Percentiles rank a stretch among this genome's conserved stretches.
Conservation (phyloP, 2,113 vertebrate genomes). For the Epinephelus fuscoguttatus region DNA sequence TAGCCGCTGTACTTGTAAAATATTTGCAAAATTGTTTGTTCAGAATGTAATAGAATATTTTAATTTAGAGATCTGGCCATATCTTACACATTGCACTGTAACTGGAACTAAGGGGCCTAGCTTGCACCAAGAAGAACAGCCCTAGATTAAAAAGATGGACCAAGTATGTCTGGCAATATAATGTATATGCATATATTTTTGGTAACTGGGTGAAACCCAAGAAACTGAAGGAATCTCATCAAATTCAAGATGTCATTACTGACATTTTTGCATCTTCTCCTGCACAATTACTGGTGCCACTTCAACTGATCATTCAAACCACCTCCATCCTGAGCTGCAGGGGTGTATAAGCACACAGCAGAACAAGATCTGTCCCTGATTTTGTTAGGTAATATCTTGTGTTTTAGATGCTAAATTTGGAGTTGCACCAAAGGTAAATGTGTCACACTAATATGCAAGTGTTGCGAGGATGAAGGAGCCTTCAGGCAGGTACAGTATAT, state of each 20-base stretch:
- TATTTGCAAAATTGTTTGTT: too few species aligned
- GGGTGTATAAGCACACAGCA: too few species aligned
- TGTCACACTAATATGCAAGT: slow-evolving; percentile 30
- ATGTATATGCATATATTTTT: neutral
- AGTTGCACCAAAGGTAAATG: slow-evolving; percentile 21
- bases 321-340: slow-evolving; percentile 7
- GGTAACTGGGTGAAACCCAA: neutral
- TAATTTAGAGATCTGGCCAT: too few species aligned
- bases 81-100: too few species aligned
- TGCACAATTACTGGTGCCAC: neutral
- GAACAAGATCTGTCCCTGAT: neutral
- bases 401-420: slow-evolving; percentile 19
- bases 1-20: too few species aligned
- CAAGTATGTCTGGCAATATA: too few species aligned
- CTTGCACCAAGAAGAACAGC: too few species aligned
- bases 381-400: neutral
- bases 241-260: neutral
- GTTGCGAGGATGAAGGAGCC: slow-evolving; percentile 2
- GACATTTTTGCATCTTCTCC: neutral
- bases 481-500: neutral
- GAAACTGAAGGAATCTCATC: neutral
- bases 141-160: too few species aligned
- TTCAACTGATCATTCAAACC: neutral
- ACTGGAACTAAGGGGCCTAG: too few species aligned
- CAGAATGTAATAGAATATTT: too few species aligned